phyloP scores from a whole-genome alignment of 2,888 invertebrate genomes.

The Plemyria rubiginata region DNA sequence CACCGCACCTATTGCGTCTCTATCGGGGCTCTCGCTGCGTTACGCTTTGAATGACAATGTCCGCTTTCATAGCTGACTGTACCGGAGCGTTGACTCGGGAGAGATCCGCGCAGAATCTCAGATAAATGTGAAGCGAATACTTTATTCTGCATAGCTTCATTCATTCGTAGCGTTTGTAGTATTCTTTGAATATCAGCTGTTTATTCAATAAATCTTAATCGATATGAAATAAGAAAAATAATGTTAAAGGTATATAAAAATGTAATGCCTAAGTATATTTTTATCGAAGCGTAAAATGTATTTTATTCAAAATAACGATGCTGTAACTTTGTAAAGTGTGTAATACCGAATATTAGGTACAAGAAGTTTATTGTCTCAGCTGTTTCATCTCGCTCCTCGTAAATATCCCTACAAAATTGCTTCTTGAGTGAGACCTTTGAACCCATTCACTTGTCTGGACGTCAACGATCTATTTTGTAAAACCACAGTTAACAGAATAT shows the following conservation, averaged over 20 bases:
- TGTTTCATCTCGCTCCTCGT: conserved; percentile 19
- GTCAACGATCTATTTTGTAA: neutral
- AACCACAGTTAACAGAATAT: too few species aligned
- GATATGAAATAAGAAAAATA: too few species aligned
- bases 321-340: neutral
- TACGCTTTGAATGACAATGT: neutral
- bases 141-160: conserved; percentile 11
- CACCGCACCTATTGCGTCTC: too few species aligned
- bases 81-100: conserved; percentile 9
- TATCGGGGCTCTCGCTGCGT: too few species aligned
- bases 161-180: conserved; percentile 8
- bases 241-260: too few species aligned
- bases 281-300: neutral
- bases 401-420: conserved; percentile 19
- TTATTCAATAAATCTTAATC: neutral
- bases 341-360: neutral
- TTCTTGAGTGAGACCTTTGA: conserved; percentile 19
- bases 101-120: conserved; percentile 15
- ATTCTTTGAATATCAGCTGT: conserved; percentile 21
- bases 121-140: conserved; percentile 16
- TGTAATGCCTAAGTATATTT: too few species aligned
- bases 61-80: conserved; percentile 4
- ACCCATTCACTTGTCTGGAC: conserved; percentile 15
- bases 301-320: conserved; percentile 3
- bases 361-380: conserved; percentile 17